Evolutionary conservation across 2,888 invertebrate genomes (phyloP).

Genomic region (Anodontia alba): DNA sequence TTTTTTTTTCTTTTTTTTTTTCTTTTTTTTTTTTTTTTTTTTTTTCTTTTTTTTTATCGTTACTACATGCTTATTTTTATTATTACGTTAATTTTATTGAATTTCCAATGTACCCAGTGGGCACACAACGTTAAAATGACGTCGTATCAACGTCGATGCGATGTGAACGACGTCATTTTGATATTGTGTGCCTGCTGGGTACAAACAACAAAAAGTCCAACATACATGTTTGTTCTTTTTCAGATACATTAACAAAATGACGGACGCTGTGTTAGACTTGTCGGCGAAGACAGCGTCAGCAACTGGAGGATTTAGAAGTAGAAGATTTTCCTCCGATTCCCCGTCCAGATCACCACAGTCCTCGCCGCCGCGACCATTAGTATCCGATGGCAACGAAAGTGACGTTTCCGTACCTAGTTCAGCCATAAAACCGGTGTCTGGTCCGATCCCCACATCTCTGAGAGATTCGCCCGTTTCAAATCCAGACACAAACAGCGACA

Average conservation of each 20-base stretch:
- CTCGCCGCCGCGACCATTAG: conserved; percentile 34
- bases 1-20: no score
- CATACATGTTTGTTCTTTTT: no score
- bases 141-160: no score
- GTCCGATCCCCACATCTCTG: conserved; percentile 47
- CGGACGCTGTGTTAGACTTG: conserved; percentile 71
- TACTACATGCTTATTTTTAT: no score
- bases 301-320: conserved; percentile 1
- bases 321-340: conserved; percentile 53
- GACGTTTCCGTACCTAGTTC: conserved; percentile 50
- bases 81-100: no score
- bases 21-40: no score
- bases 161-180: no score
- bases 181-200: no score
- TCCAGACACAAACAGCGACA: conserved; percentile 31
- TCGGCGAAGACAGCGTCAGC: conserved; percentile 58
- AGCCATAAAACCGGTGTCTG: conserved; percentile 51
- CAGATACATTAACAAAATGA: conserved; percentile 53
- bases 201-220: no score
- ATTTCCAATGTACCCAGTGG: no score
- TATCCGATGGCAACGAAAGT: conserved; percentile 62
- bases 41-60: no score
- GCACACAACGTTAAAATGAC: no score
- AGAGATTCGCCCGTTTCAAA: conserved; percentile 47
- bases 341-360: conserved; percentile 51